Evolutionary conservation across 1,140 invertebrate genomes (phyloP), one percentile per base, ranked within the genome.

Genomic region (Sitophilus oryzae): DNA sequence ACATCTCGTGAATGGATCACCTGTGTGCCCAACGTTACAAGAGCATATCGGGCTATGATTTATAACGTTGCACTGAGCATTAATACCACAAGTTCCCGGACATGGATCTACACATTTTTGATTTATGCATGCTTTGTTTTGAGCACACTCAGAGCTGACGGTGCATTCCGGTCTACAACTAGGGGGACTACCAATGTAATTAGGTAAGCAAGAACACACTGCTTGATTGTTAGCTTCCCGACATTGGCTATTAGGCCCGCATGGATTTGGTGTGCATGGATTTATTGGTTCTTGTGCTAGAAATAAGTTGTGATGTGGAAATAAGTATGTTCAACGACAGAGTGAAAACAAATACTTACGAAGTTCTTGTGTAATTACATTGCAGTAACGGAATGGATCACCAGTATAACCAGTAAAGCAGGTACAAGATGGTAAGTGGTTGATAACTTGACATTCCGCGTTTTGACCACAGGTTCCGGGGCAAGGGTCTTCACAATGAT

Each of bases 131-230:
- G 86, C 82, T 68, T 81, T 85, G 38, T 79, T 74, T 42, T 79
- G 73, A 5, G 84, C 72, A 69, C 89, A 91, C 50, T 91, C 89
- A 1, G 85, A 82, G 67, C 87, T 91, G 53, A 87, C 78, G 0
- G 86, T 81, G 69, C 89, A 91, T 70, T 91, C 88, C n/a, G 88
- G 88, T 55, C 86, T 74, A 70, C 89, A 91, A 21, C 75, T 78
- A 37, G 73, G 71, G 5, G 82, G 81, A 71, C 84, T 78, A 16
- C 82, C 81, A 25, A 78, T 73, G 68, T 84, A 86, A 42, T 79
- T 80, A 19, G 70, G 67, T 51, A 82, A 53, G 59, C 83, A 85
- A 23, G 74, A 73, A 61, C 83, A 85, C 34, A 71, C 51, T n/a
- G 78, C 77, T 63, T 76, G 72, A 47, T 66, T 66, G 51, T 75